phyloP scores from a whole-genome alignment of 1,140 invertebrate genomes.

The Lepidurus couesii region DNA sequence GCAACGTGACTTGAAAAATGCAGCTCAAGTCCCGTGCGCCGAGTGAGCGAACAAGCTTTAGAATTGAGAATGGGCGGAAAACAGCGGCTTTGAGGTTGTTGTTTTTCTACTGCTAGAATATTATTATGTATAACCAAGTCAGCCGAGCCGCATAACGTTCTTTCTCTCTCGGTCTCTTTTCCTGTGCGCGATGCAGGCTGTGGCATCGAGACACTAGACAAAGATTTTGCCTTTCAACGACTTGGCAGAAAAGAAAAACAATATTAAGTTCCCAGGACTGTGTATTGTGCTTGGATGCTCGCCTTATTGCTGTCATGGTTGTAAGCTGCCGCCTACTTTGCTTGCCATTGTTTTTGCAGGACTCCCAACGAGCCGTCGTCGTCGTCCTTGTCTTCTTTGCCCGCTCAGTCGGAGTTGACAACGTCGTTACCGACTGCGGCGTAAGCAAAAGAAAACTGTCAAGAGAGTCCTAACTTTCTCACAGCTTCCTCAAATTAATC shows the following conservation, averaged over 20 bases:
- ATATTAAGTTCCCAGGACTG: conserved; percentile 2
- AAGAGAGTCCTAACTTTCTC: conserved; percentile 32
- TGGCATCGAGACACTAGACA: not conserved
- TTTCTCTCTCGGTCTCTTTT: too few species aligned
- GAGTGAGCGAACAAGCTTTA: not conserved
- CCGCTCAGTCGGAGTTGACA: conserved; percentile 13
- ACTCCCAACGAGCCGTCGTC: not conserved
- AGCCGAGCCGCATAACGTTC: not conserved
- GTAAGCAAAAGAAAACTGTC: conserved; percentile 35
- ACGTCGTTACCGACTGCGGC: conserved; percentile 8
- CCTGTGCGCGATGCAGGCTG: too few species aligned
- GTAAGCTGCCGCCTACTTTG: conserved; percentile 20
- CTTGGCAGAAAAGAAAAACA: not conserved
- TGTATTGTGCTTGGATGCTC: not conserved
- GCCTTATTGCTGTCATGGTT: conserved; percentile 21
- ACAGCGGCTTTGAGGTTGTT: not conserved
- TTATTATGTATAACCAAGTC: conserved; percentile 15
- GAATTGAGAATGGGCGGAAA: not conserved
- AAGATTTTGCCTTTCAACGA: conserved; percentile 5
- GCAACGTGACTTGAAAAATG: conserved; percentile 19
- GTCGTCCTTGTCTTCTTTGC: conserved; percentile 2
- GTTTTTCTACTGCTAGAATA: not conserved
- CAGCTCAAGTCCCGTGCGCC: not conserved
- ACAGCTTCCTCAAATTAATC: conserved; percentile 31
- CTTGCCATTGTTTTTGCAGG: not conserved